Evolutionary conservation across 2,888 invertebrate genomes (phyloP).

Genomic region (Tethea ocularis): DNA sequence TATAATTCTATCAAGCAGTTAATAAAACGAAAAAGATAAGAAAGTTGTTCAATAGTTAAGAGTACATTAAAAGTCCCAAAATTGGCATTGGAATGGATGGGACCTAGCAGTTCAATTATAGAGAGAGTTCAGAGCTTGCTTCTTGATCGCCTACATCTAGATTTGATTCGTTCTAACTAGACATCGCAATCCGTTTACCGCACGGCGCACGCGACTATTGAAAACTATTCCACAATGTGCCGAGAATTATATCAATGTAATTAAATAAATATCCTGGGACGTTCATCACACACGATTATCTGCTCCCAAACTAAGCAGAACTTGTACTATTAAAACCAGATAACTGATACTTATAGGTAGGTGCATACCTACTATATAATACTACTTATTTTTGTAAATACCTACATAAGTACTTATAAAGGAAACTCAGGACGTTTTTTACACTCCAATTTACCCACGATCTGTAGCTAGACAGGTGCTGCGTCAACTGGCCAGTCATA

Average conservation of each 20-base stretch:
- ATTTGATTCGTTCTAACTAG: slow-evolving; percentile 77
- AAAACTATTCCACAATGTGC: slow-evolving; percentile 61
- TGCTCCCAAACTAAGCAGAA: too few relatives aligned
- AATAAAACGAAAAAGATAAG: slow-evolving; percentile 12
- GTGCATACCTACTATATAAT: too few relatives aligned
- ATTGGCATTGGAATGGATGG: slow-evolving; percentile 43
- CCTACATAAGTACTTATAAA: too few relatives aligned
- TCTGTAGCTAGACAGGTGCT: too few relatives aligned
- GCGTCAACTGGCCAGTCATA: too few relatives aligned
- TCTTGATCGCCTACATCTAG: slow-evolving; percentile 65
- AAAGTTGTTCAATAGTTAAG: slow-evolving; percentile 23
- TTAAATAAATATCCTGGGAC: too few relatives aligned
- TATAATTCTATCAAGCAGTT: not conserved
- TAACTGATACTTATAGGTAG: too few relatives aligned
- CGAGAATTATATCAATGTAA: slow-evolving; percentile 11
- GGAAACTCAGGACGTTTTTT: too few relatives aligned
- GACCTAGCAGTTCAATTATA: slow-evolving; percentile 64
- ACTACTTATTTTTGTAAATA: too few relatives aligned
- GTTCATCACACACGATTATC: too few relatives aligned
- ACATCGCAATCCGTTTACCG: slow-evolving; percentile 74
- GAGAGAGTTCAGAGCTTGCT: slow-evolving; percentile 42
- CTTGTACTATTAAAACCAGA: too few relatives aligned
- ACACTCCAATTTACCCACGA: too few relatives aligned
- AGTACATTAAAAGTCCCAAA: slow-evolving; percentile 24
- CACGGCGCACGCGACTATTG: slow-evolving; percentile 70